These are phyloP conservation scores for Neosilurus hyrtlii DNA, from an alignment of 2,797 vertebrate species.

Conservation along the genomic window DNA sequence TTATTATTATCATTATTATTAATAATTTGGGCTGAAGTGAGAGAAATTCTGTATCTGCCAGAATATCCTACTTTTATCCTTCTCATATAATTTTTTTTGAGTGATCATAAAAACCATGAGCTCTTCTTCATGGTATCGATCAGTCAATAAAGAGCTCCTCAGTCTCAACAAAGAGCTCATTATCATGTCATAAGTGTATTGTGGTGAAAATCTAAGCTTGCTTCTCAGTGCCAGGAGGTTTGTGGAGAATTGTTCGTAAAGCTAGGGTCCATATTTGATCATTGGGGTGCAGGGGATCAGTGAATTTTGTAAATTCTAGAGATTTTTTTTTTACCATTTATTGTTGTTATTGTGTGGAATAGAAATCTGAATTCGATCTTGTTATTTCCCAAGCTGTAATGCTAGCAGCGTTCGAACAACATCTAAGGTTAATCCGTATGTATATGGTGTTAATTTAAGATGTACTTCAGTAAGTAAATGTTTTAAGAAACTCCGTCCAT, in stretches of 20 bases:
- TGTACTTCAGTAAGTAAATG: constrained; percentile 26
- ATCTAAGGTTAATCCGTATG: too few relatives aligned
- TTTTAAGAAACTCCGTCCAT: constrained; percentile 36
- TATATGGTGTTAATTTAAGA: constrained; percentile 10
- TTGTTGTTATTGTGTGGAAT: not conserved
- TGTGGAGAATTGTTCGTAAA: constrained; percentile 1
- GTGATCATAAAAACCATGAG: constrained; percentile 52
- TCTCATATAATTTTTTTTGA: constrained; percentile 26
- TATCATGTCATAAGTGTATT: constrained; percentile 51
- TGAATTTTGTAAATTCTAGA: not conserved
- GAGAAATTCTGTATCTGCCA: constrained; percentile 33
- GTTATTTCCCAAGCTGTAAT: constrained; percentile 10
- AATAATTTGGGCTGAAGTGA: constrained; percentile 33
- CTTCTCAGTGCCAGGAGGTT: constrained; percentile 25
- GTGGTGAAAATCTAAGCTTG: constrained; percentile 44
- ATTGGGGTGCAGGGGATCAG: not conserved
- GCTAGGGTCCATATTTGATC: constrained; percentile 8
- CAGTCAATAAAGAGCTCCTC: constrained; percentile 53
- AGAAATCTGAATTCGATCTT: not conserved
- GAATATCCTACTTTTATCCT: constrained; percentile 33
- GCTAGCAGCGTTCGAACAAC: not conserved
- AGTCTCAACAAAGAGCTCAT: constrained; percentile 48
- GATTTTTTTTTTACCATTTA: not conserved
- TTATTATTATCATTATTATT: too few relatives aligned
- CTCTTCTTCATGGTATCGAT: constrained; percentile 47